Evolutionary conservation across 1,140 invertebrate species (phyloP), one percentile per base, ranked within the genome.

Genomic region (Rhyacophila brunnea): DNA sequence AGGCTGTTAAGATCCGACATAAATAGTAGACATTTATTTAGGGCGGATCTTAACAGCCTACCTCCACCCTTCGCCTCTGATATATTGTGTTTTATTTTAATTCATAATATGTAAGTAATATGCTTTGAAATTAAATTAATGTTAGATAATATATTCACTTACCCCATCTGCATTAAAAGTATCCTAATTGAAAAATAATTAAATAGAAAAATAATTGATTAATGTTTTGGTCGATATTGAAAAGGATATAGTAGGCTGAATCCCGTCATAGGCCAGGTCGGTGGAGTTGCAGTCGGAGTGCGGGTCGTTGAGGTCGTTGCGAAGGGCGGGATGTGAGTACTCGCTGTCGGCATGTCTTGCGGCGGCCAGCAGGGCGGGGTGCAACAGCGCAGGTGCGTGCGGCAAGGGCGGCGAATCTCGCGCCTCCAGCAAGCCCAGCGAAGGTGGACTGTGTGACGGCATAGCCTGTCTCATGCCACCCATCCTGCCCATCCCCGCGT

Each of bases 191-290:
- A n/a, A n/a, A n/a, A n/a, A n/a, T n/a, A n/a, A n/a, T n/a, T n/a
- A n/a, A n/a, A n/a, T n/a, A n/a, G n/a, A n/a, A n/a, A 50, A 32
- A 50, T 34, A 34, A 34, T 3, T 38, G 5, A 50, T 13, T 5
- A 4, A 50, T 3, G 5, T 15, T 15, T 60, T 53, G 9, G 23
- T 28, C 23, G 9, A 52, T 55, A 84, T 82, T 82, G 82, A 86
- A 91, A 93, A 93, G 89, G 91, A 93, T 92, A 93, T 92, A 86
- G 90, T 91, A 89, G 90, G 90, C 80, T 90, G 88, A 83, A 92
- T 87, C 77, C 90, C 90, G 76, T 93, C 91, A 83, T 90, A 93
- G 67, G 85, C 85, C 74, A 91, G 87, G 73, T 93, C 90, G 49
- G 85, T 89, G 65, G 90, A 91, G 79, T 92, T 92, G 82, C 90